Conservation (phyloP, 2,888 invertebrate genomes). For the Drosophila neutralis region DNA sequence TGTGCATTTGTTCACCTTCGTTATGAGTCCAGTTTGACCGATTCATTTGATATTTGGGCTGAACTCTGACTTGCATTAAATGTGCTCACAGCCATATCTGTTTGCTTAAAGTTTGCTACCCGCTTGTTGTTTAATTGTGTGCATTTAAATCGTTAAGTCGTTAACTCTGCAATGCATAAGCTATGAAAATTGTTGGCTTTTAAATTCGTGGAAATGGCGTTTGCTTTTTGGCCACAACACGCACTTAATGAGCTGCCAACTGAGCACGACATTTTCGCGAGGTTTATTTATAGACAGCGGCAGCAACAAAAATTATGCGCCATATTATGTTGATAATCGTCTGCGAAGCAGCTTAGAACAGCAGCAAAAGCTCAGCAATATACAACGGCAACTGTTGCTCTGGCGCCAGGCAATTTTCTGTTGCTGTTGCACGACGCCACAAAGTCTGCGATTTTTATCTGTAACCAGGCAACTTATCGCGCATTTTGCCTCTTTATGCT, state of each 20-base stretch:
- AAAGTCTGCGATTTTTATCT: slow-evolving; percentile 83
- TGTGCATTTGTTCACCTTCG: too few relatives aligned
- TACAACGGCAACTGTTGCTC: slow-evolving; percentile 44
- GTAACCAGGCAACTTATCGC: slow-evolving; percentile 50
- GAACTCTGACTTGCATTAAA: slow-evolving; percentile 29
- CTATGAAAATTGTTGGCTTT: slow-evolving; percentile 24
- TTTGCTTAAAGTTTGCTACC: slow-evolving; percentile 12
- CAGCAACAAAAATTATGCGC: slow-evolving; percentile 56
- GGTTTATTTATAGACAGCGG: slow-evolving; percentile 44
- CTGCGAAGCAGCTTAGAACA: slow-evolving; percentile 21
- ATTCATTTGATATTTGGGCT: slow-evolving; percentile 12
- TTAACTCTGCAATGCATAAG: slow-evolving; percentile 3
- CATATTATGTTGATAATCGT: slow-evolving; percentile 58
- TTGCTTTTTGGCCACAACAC: slow-evolving; percentile 33
- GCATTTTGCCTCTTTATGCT: slow-evolving; percentile 28
- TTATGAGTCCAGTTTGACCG: not conserved
- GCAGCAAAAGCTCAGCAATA: slow-evolving; percentile 27
- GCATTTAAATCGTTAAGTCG: slow-evolving; percentile 36
- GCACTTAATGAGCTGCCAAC: slow-evolving; percentile 63
- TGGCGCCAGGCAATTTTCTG: slow-evolving; percentile 56
- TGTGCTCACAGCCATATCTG: slow-evolving; percentile 8
- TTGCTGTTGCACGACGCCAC: slow-evolving; percentile 65
- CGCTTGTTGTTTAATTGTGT: slow-evolving; percentile 16
- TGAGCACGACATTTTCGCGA: slow-evolving; percentile 46
- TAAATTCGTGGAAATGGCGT: slow-evolving; percentile 26